Conservation (phyloP, 2,113 vertebrate genomes). For the Pitta sordida region DNA sequence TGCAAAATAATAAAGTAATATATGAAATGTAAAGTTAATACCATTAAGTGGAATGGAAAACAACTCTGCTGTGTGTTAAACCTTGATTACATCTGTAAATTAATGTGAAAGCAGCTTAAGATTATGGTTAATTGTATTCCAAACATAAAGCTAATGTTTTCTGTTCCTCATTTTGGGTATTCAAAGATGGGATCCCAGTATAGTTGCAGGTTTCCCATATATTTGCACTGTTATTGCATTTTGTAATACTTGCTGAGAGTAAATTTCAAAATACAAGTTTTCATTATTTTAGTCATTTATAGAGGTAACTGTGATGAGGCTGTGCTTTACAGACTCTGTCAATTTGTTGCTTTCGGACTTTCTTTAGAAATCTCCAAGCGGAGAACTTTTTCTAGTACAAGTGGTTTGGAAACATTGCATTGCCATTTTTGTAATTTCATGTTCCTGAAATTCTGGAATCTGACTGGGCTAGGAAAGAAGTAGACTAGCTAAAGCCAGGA, state of each 20-base stretch:
- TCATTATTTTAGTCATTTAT: background rate
- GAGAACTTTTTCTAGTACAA: background rate
- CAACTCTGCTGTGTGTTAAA: slow-evolving; percentile 1
- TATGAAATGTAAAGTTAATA: slow-evolving; percentile 43
- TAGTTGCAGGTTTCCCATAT: background rate
- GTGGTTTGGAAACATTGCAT: background rate
- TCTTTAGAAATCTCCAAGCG: background rate
- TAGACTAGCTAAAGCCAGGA: background rate
- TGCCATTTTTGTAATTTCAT: background rate
- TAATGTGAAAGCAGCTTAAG: background rate
- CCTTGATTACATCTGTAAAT: background rate
- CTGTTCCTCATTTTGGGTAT: background rate
- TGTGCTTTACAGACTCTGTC: background rate
- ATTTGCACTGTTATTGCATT: background rate
- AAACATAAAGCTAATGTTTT: background rate
- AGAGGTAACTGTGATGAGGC: background rate
- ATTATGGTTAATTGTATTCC: background rate
- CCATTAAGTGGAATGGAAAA: slow-evolving; percentile 30
- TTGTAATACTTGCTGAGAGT: background rate
- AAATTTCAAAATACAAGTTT: background rate
- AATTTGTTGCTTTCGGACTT: background rate
- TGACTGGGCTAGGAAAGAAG: background rate
- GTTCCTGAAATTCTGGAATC: background rate
- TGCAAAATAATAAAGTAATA: slow-evolving; percentile 20
- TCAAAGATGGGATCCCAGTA: background rate